phyloP scores from a whole-genome alignment of 2,888 invertebrate species.

The Hofmannophila pseudospretella region DNA sequence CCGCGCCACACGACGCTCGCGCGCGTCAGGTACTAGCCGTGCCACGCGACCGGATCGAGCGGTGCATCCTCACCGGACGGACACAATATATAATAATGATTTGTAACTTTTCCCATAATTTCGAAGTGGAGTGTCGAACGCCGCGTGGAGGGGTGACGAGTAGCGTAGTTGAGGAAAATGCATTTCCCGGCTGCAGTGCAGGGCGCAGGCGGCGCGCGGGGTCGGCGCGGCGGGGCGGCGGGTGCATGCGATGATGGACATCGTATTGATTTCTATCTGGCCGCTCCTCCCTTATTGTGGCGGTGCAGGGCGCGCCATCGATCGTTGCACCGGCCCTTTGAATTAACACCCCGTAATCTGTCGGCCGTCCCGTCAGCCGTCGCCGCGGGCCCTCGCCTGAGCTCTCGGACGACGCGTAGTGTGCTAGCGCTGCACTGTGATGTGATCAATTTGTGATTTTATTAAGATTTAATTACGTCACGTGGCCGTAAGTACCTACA shows the following conservation, averaged over 20 bases:
- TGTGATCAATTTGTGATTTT: conserved; percentile 44
- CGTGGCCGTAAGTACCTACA: conserved; percentile 32
- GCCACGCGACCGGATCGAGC: conserved; percentile 40
- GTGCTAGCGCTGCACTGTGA: conserved; percentile 30
- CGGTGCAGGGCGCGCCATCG: conserved; percentile 72
- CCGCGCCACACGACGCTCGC: conserved; percentile 63
- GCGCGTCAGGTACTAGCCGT: conserved; percentile 60
- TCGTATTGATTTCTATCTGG: conserved; percentile 78
- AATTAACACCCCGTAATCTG: conserved; percentile 37
- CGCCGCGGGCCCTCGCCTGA: conserved; percentile 54
- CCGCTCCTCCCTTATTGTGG: conserved; percentile 75
- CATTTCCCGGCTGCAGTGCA: conserved; percentile 66
- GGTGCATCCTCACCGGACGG: conserved; percentile 68
- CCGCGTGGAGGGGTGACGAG: conserved; percentile 26
- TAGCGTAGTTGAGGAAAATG: conserved; percentile 56
- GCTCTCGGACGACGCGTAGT: not conserved
- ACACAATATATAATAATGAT: too few species aligned
- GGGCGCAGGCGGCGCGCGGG: conserved; percentile 71
- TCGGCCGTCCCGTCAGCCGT: conserved; percentile 26
- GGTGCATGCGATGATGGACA: conserved; percentile 80
- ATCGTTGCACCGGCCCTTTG: conserved; percentile 65
- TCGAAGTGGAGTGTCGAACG: not conserved
- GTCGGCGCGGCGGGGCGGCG: conserved; percentile 80
- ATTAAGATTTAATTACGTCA: conserved; percentile 41
- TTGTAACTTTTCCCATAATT: too few species aligned